Evolutionary conservation across 2,888 invertebrate genomes (phyloP).

Genomic region (Drosophila nigricruria): DNA sequence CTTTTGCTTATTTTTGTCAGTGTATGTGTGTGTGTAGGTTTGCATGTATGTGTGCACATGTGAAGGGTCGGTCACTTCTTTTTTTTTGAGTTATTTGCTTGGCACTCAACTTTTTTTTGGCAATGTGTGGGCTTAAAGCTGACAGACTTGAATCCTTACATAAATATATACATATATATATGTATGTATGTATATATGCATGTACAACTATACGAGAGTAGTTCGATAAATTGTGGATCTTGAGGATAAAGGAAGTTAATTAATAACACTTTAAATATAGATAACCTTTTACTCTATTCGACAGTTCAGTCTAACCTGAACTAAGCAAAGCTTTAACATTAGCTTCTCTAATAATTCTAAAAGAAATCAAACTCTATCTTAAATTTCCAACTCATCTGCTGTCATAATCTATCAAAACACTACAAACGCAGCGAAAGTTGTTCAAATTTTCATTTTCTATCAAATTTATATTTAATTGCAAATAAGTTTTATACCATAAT

Average conservation of each 20-base stretch:
- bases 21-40: neutral
- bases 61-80: constrained; percentile 52
- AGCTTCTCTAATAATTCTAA: neutral
- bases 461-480: constrained; percentile 34
- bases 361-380: too few species aligned
- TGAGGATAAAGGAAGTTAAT: too few species aligned
- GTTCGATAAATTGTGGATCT: neutral
- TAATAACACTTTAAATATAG: too few species aligned
- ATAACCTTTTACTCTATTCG: too few species aligned
- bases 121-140: constrained; percentile 45
- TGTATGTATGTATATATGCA: neutral
- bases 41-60: constrained; percentile 11
- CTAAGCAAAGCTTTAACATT: too few species aligned
- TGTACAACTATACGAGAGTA: neutral
- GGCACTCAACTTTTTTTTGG: constrained; percentile 27
- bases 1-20: constrained; percentile 12
- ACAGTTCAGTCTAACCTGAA: too few species aligned
- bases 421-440: constrained; percentile 31
- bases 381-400: neutral
- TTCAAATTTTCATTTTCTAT: constrained; percentile 17
- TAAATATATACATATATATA: neutral
- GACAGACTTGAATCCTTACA: constrained; percentile 3
- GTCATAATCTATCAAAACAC: constrained; percentile 3
- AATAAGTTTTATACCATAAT: constrained; percentile 1
- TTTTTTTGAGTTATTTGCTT: constrained; percentile 46